Base-by-base conservation (phyloP, 2,888 invertebrate species). In the Heliconius sara region DNA sequence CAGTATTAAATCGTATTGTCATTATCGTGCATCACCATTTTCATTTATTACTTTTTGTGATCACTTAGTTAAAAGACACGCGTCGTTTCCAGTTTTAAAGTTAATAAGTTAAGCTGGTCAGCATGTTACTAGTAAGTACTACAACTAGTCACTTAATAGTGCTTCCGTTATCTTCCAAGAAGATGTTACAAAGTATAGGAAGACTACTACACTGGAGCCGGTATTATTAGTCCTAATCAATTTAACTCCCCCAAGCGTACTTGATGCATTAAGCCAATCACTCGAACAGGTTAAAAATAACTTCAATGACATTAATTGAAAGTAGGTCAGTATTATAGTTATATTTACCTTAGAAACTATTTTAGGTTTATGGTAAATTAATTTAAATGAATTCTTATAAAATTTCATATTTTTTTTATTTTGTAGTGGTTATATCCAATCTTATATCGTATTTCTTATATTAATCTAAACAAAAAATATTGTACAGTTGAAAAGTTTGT, bases 1-100 rank as follows among this genome's bases (percentile, higher is more conserved):
- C 91, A 84, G 86, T 83, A 86, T 85, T 84, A 86, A 76, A 83
- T 77, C 76, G 84, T 80, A 81, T 77, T 66, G 82, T 84, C 84
- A 83, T 80, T 79, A 78, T 81, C 67, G 75, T 78, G 79, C 70
- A 80, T 77, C 77, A 81, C 80, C 81, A 81, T 79, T 83, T 81
- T 80, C 79, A 76, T 81, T 80, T 77, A 79, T 76, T 30, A 65
- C 60, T 71, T 75, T 76, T 52, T 70, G 30, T 80, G 13, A 30
- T 34, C 19, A 78, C 63, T 79, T 71, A 71, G 39, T 2, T 27
- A 16, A 12, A 71, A 22, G 16, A 63, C 60, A 25, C 34, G 39
- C n/a, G 34, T 63, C 10, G 63, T 63, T 25, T 39, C 39, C 63
- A 74, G 39, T 63, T 39, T 34, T 74, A 39, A 39, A 34, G 25